phyloP scores from a whole-genome alignment of 1,140 invertebrate genomes.

The Hirudo medicinalis region DNA sequence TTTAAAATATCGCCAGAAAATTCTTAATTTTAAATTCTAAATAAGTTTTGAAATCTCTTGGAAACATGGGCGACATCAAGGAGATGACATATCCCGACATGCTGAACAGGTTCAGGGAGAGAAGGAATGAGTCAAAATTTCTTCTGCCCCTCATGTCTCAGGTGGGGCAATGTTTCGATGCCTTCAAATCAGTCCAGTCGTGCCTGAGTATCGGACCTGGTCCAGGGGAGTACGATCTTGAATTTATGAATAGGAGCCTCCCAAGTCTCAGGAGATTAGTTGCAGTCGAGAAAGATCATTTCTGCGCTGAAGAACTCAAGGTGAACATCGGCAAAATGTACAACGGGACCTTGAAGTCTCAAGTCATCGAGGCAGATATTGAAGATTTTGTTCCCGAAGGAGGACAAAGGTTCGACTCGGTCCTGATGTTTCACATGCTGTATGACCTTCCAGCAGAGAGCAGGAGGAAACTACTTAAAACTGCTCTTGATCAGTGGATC shows the following conservation, averaged over 20 bases:
- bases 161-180: background rate
- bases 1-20: too few relatives aligned
- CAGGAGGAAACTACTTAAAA: background rate
- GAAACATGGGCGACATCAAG: background rate
- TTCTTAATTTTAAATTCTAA: too few relatives aligned
- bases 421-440: constrained; percentile 4
- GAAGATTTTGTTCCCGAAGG: too few relatives aligned
- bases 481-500: background rate
- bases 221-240: too few relatives aligned
- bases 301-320: too few relatives aligned
- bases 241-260: too few relatives aligned
- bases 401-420: background rate
- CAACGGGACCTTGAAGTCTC: too few relatives aligned
- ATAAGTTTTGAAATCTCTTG: background rate
- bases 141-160: constrained; percentile 6
- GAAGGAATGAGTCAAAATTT: constrained; percentile 3
- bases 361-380: too few relatives aligned
- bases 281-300: too few relatives aligned
- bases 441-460: background rate
- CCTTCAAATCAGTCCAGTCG: background rate
- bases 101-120: constrained; percentile 2
- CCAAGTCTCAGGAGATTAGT: too few relatives aligned
- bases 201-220: background rate
- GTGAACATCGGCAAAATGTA: too few relatives aligned
- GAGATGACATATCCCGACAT: constrained; percentile 3